Conservation (phyloP, 2,113 vertebrate genomes). For the Hymenochirus boettgeri region DNA sequence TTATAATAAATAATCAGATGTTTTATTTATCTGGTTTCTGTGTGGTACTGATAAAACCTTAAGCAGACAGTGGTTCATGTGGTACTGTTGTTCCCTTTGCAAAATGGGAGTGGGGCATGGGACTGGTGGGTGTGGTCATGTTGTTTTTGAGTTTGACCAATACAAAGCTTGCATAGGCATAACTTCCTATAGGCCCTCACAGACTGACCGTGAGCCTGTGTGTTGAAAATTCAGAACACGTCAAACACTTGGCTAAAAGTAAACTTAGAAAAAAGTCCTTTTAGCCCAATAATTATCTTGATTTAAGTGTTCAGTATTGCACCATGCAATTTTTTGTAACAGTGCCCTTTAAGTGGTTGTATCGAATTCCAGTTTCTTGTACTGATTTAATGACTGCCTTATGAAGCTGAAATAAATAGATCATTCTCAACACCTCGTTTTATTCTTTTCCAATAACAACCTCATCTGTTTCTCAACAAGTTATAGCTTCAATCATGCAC, state of each 20-base stretch:
- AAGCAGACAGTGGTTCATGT: too few relatives aligned
- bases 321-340: neutral
- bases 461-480: conserved; percentile 25
- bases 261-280: neutral
- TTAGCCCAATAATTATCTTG: neutral
- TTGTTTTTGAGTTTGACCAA: too few relatives aligned
- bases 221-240: too few relatives aligned
- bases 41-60: too few relatives aligned
- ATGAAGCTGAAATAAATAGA: conserved; percentile 9
- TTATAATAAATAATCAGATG: too few relatives aligned
- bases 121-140: too few relatives aligned
- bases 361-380: conserved; percentile 1
- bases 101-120: too few relatives aligned
- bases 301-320: neutral
- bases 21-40: too few relatives aligned
- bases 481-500: conserved; percentile 25
- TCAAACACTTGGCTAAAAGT: neutral
- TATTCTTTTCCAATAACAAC: conserved; percentile 38
- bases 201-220: too few relatives aligned
- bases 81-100: too few relatives aligned
- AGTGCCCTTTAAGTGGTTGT: neutral
- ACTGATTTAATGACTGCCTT: conserved; percentile 23
- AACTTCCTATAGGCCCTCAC: too few relatives aligned
- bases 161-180: too few relatives aligned
- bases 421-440: conserved; percentile 12